Conservation (phyloP, 2,113 vertebrate genomes). For the Rhadina sibilatrix region DNA sequence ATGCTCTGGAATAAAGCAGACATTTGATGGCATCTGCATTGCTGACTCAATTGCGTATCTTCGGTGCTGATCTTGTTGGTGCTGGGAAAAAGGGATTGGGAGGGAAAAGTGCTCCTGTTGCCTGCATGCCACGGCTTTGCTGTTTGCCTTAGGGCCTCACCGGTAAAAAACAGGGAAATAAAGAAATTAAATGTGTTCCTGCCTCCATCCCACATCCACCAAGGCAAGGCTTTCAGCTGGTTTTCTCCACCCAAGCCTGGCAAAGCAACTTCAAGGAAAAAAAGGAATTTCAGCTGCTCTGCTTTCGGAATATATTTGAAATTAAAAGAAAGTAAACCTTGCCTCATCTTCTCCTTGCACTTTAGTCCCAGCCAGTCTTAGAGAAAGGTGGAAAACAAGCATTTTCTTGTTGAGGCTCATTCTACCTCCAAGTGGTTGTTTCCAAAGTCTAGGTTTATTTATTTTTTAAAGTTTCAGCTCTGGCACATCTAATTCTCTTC, state of each 20-base stretch:
- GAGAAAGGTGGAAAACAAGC: neutral
- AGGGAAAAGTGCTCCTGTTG: neutral
- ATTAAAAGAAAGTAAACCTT: neutral
- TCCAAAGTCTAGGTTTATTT: neutral
- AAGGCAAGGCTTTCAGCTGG: neutral
- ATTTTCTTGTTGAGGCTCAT: neutral
- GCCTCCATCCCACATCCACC: neutral
- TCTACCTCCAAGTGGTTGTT: neutral
- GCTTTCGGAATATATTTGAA: neutral
- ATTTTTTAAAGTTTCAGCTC: neutral
- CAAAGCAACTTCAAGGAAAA: neutral
- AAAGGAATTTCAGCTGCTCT: neutral
- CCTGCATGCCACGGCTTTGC: neutral
- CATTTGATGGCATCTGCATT: constrained; percentile 42
- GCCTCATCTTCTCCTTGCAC: accelerated
- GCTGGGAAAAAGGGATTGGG: neutral
- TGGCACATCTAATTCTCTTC: neutral
- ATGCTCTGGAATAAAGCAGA: neutral
- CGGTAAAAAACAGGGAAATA: neutral
- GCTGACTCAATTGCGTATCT: neutral
- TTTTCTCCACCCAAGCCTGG: neutral
- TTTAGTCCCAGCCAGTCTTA: neutral
- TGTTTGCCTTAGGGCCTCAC: neutral
- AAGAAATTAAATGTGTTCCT: neutral
- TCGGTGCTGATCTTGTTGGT: neutral